These are phyloP conservation scores for Hydrotaea diabolus DNA, from an alignment of 2,888 invertebrate genomes.

Conservation along the genomic window DNA sequence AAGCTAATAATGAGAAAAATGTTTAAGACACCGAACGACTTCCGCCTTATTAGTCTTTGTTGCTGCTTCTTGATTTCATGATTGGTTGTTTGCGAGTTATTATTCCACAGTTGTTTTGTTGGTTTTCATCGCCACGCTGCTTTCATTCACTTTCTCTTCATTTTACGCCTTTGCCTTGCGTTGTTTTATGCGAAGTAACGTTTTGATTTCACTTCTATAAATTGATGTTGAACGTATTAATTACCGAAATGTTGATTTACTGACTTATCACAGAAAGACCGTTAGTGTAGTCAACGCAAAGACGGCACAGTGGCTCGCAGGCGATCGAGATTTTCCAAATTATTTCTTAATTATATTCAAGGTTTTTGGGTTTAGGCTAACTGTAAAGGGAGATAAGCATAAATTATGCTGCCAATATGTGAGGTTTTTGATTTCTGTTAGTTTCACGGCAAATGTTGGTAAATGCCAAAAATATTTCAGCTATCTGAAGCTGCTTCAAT, in stretches of 20 bases:
- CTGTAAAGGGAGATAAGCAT: too few relatives aligned
- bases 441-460: too few relatives aligned
- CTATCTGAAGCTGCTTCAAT: too few relatives aligned
- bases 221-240: conserved; percentile 75
- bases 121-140: not conserved
- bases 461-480: too few relatives aligned
- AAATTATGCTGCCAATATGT: too few relatives aligned
- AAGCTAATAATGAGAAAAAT: conserved; percentile 17
- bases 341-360: too few relatives aligned
- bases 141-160: not conserved
- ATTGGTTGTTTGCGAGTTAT: conserved; percentile 6
- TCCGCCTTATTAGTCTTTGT: conserved; percentile 8
- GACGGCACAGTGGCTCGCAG: not conserved
- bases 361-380: too few relatives aligned
- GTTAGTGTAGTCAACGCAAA: not conserved
- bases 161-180: not conserved
- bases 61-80: conserved; percentile 10
- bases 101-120: conserved; percentile 23
- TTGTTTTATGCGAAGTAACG: not conserved
- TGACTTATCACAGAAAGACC: conserved; percentile 52
- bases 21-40: not conserved
- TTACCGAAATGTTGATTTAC: conserved; percentile 79
- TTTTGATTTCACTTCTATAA: conserved; percentile 39
- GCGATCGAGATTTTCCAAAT: not conserved
- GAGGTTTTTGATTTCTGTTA: too few relatives aligned